These are phyloP conservation scores for Leucopsar rothschildi DNA, from an alignment of 2,113 vertebrate genomes.

Conservation along the genomic window DNA sequence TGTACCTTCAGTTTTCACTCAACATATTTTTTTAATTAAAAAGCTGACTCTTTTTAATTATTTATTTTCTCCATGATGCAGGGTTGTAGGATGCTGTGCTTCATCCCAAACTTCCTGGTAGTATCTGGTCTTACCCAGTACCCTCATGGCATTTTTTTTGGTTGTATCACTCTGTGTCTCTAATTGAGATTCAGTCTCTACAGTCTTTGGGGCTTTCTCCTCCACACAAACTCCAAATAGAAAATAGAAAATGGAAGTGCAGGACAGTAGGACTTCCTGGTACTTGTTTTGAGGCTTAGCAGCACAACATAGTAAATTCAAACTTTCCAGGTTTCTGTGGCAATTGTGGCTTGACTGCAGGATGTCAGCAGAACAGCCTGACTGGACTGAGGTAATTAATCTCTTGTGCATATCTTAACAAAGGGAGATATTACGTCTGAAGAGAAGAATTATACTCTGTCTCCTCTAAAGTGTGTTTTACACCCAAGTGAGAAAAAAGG, in stretches of 20 bases:
- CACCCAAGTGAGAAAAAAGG: neutral
- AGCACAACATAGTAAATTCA: neutral
- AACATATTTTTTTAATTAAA: neutral
- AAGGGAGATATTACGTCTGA: neutral
- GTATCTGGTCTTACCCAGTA: neutral
- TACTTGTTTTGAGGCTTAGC: neutral
- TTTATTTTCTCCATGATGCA: neutral
- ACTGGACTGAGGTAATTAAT: neutral
- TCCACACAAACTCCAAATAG: neutral
- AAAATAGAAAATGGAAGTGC: neutral
- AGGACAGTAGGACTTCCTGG: neutral
- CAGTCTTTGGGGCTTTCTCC: neutral
- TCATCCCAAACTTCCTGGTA: neutral
- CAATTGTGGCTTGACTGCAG: neutral
- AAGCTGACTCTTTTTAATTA: neutral
- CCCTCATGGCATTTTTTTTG: neutral
- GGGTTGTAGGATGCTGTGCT: fast-evolving
- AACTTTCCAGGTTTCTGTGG: neutral
- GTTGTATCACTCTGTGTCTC: neutral
- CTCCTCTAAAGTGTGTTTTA: neutral
- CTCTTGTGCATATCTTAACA: neutral
- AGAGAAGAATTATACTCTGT: neutral
- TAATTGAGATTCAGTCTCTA: neutral
- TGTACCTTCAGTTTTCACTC: neutral
- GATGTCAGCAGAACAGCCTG: neutral